Evolutionary conservation across 2,888 invertebrate species (phyloP).

Genomic region (Eilema caniola): DNA sequence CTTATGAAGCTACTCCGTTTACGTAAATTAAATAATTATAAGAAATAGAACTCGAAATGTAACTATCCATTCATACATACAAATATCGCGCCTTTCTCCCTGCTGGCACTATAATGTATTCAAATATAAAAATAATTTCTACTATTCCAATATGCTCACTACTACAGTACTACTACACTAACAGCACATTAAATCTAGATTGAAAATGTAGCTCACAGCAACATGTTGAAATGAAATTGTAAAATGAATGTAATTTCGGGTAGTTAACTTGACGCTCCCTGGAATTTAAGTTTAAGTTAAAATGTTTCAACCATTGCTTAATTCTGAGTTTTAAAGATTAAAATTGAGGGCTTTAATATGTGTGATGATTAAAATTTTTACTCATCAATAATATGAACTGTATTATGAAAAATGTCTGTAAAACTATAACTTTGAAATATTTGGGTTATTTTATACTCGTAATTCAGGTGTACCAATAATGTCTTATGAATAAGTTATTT

Average conservation of each 20-base stretch:
- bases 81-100: not conserved
- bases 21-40: no score
- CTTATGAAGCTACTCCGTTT: no score
- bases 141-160: not conserved
- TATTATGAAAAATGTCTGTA: no score
- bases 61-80: not conserved
- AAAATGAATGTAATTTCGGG: constrained; percentile 15
- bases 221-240: constrained; percentile 18
- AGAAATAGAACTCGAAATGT: no score
- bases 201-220: constrained; percentile 26
- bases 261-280: constrained; percentile 11
- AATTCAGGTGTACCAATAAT: no score
- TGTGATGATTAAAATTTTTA: no score
- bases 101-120: not conserved
- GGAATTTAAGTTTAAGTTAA: not conserved
- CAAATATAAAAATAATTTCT: not conserved
- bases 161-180: no score
- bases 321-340: not conserved
- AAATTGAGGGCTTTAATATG: no score
- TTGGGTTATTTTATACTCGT: no score
- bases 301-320: not conserved
- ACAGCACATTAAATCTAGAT: constrained; percentile 25
- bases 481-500: no score
- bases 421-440: no score
- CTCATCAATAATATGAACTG: no score